A percentile compares a stretch with the other conserved stretches of the same genome.
Evolutionary conservation across 2,797 vertebrate genomes (phyloP).

Genomic region (Molossus alvarezi): DNA sequence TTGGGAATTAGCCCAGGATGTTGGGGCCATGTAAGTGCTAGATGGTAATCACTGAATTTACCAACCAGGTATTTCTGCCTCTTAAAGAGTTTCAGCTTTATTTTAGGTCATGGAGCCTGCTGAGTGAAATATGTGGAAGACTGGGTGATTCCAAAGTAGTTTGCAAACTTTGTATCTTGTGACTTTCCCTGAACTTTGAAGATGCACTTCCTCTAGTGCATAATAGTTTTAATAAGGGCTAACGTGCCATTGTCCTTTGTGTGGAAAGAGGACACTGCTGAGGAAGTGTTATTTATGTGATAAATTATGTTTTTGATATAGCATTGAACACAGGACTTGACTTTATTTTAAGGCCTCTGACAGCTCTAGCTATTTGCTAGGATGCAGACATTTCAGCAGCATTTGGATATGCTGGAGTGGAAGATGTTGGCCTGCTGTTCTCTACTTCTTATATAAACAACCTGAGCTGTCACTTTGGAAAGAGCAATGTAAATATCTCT

Average conservation of each 20-base stretch:
- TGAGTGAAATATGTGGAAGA: slow-evolving; percentile 66
- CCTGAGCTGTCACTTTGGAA: slow-evolving; percentile 54
- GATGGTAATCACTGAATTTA: slow-evolving; percentile 64
- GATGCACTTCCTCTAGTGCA: slow-evolving; percentile 81
- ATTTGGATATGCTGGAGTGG: slow-evolving; percentile 76
- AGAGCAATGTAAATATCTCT: slow-evolving; percentile 59
- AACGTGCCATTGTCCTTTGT: slow-evolving; percentile 84
- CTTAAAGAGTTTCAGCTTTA: slow-evolving; percentile 65
- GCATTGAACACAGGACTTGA: slow-evolving; percentile 82
- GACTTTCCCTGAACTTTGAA: slow-evolving; percentile 82
- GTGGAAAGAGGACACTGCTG: slow-evolving; percentile 82
- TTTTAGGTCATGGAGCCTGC: slow-evolving; percentile 61
- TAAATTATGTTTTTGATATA: slow-evolving; percentile 85
- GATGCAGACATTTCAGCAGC: slow-evolving; percentile 79
- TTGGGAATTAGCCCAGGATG: not conserved
- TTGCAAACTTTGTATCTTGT: slow-evolving; percentile 83
- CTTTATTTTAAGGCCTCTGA: slow-evolving; percentile 85
- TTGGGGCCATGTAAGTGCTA: not conserved
- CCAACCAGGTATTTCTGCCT: slow-evolving; percentile 48
- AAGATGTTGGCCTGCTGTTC: slow-evolving; percentile 68
- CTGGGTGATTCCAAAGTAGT: slow-evolving; percentile 73
- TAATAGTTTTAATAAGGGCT: slow-evolving; percentile 86
- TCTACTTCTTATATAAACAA: slow-evolving; percentile 69
- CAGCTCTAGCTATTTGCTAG: slow-evolving; percentile 78
- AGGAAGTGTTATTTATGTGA: slow-evolving; percentile 84